Evolutionary conservation across 2,888 invertebrate genomes (phyloP).

Genomic region (Lutraria lutraria): DNA sequence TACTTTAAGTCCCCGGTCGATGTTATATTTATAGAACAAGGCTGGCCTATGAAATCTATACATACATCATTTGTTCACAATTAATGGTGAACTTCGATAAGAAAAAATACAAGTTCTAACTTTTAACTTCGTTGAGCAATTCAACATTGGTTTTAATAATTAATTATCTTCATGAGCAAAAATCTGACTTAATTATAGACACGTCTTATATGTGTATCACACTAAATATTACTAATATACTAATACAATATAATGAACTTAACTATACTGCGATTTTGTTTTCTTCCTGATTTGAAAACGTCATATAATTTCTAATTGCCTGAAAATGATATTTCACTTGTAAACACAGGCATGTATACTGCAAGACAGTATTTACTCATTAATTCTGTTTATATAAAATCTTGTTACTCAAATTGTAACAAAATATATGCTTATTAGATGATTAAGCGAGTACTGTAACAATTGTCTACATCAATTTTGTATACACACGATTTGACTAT

Average conservation of each 20-base stretch:
- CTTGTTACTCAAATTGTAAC: neutral
- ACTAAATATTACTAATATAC: no score
- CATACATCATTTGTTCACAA: neutral
- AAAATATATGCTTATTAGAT: neutral
- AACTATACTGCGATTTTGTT: no score
- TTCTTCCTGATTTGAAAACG: no score
- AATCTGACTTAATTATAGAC: no score
- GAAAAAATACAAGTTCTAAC: neutral
- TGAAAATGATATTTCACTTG: no score
- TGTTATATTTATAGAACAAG: neutral
- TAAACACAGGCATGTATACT: no score
- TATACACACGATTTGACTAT: neutral
- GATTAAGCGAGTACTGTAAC: slow-evolving; percentile 8
- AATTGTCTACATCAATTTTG: slow-evolving; percentile 10
- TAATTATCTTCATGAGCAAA: neutral
- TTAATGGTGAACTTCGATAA: neutral
- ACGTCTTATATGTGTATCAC: no score
- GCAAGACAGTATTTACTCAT: no score
- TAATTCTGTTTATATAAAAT: neutral
- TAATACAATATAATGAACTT: no score
- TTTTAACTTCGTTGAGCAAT: neutral
- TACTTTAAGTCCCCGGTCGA: neutral
- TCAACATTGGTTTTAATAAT: no score
- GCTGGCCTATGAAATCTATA: neutral
- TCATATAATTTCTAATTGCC: no score